These are phyloP conservation scores for Cremastinae sp. DNA, from an alignment of 2,888 invertebrate species.

Conservation along the genomic window DNA sequence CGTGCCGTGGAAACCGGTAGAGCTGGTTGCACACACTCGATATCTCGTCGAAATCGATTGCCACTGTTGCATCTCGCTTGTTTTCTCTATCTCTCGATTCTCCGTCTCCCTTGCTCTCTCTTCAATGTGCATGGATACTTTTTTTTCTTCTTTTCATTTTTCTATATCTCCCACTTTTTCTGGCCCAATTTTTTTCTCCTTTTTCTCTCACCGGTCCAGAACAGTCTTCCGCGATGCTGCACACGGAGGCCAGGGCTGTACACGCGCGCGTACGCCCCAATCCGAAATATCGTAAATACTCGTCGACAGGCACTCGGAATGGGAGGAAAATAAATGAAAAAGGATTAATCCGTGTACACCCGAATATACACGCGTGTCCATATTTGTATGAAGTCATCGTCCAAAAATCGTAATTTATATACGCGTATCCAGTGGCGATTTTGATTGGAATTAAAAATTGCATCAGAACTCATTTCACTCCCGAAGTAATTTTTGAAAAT, in stretches of 20 bases:
- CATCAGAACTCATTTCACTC: no score
- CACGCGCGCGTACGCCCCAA: no score
- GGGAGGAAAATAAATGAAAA: slow-evolving; percentile 41
- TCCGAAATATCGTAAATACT: slow-evolving; percentile 66
- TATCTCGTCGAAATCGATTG: slow-evolving; percentile 71
- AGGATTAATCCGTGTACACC: neutral
- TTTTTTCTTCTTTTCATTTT: no score
- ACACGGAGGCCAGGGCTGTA: slow-evolving; percentile 14
- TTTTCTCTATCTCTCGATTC: neutral
- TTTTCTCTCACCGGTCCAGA: slow-evolving; percentile 18
- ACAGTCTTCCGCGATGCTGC: slow-evolving; percentile 38
- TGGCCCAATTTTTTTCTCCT: neutral
- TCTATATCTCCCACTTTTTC: neutral
- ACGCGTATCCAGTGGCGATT: neutral
- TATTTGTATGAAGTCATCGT: slow-evolving; percentile 15
- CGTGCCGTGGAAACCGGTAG: slow-evolving; percentile 69
- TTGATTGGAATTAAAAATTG: no score
- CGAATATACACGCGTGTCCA: neutral
- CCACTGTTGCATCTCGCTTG: slow-evolving; percentile 57
- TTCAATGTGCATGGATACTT: no score
- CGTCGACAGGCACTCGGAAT: slow-evolving; percentile 47
- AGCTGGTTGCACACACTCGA: slow-evolving; percentile 63
- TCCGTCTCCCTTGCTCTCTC: slow-evolving; percentile 5
- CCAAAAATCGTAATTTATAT: slow-evolving; percentile 4
- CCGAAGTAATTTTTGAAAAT: neutral